Base-by-base conservation (phyloP, 2,888 invertebrate species). In the Panorpa germanica region DNA sequence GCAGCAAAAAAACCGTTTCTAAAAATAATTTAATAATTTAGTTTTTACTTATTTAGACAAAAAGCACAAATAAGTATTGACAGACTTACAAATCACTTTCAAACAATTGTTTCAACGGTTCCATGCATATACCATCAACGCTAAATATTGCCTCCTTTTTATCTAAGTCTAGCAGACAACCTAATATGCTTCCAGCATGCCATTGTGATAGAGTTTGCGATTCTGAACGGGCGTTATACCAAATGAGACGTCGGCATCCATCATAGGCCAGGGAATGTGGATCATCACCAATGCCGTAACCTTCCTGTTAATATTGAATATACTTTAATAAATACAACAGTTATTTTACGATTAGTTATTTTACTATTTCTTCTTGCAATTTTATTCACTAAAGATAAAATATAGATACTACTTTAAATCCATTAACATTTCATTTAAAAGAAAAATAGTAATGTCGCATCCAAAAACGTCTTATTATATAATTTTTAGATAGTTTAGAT, bases 261-360 rank as follows among this genome's bases (percentile, higher is more conserved):
- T 93, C 93, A 51, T 86, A 91, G 0, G 88, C 80, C 35, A 91
- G 57, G 0, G 88, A 88, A 55, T 67, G 82, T 37, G 74, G 64
- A 47, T 91, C 91, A 47, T 91, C 91, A 5, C 91, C 91, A 34
- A 90, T 86, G n/a, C 90, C 90, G 56, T 78, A 88, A 2, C 90
- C 90, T 49, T 88, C 88, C 83, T 85, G 48, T 18, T 45, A 44
- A 28, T 11, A 28, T 34, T 18, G 28, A 19, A 36, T 32, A 29
- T 29, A 26, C 32, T 22, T 28, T 23, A 30, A 29, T 18, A 27
- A 13, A 28, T 24, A 14, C 21, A 25, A 22, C 18, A 25, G 22
- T 16, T 32, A 8, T 17, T 25, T 22, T n/a, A 25, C 33, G 25
- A 13, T 26, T 26, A 25, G 15, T 23, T 23, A 21, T 26, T 27